These are phyloP conservation scores for Harpegnathos saltator DNA, from an alignment of 1,140 invertebrate genomes.

Conservation along the genomic window DNA sequence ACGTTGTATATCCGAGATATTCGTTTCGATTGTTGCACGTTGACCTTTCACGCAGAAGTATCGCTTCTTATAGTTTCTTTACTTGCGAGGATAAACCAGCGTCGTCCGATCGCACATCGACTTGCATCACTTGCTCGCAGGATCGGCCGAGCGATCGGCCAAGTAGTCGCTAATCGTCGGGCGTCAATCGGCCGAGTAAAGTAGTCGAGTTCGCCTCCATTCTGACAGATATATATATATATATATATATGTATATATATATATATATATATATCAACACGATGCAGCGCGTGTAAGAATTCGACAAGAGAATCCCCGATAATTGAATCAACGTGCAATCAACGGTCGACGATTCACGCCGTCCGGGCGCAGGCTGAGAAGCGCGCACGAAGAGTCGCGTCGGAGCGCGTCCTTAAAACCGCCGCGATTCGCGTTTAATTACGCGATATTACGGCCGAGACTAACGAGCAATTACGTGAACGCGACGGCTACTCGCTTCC, in stretches of 20 bases:
- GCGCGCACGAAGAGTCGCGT: no score
- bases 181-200: background rate
- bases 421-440: constrained; percentile 1
- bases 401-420: no score
- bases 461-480: constrained; percentile 3
- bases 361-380: no score
- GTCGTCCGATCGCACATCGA: constrained; percentile 19
- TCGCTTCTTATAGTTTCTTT: constrained; percentile 48
- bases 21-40: constrained; percentile 19
- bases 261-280: no score
- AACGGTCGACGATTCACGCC: background rate
- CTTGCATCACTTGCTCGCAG: constrained; percentile 17
- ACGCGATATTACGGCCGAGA: background rate
- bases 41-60: constrained; percentile 49
- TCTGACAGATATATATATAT: constrained; percentile 2
- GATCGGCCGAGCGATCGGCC: background rate
- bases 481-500: background rate
- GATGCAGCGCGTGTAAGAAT: constrained; percentile 11
- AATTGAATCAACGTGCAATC: constrained; percentile 34
- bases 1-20: constrained; percentile 26
- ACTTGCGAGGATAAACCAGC: constrained; percentile 8
- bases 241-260: no score
- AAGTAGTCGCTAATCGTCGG: constrained; percentile 15
- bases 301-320: background rate
- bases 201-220: background rate